A percentile compares a stretch with the other conserved stretches of the same genome.
phyloP scores from a whole-genome alignment of 2,888 invertebrate genomes.

The Altica lythri region DNA sequence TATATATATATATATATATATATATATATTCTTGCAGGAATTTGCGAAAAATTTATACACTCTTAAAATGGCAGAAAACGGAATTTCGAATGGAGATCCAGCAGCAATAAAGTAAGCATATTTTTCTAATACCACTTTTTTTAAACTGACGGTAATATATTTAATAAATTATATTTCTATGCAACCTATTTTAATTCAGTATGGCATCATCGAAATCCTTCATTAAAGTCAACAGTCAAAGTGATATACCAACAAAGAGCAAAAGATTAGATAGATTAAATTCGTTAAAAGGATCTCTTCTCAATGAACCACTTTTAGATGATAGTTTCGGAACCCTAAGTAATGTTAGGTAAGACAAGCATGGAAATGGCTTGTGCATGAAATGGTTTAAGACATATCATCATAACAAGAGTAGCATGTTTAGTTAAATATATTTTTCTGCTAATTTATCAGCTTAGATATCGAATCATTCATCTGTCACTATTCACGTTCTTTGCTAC shows the following conservation, averaged over 20 bases:
- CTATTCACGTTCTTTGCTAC: too few relatives aligned
- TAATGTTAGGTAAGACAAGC: conserved; percentile 73
- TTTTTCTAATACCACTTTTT: not conserved
- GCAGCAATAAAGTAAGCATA: conserved; percentile 61
- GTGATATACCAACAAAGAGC: conserved; percentile 65
- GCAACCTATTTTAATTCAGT: conserved; percentile 51
- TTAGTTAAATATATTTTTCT: too few relatives aligned
- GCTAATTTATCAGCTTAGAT: too few relatives aligned
- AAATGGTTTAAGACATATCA: too few relatives aligned
- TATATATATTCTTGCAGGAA: conserved; percentile 62
- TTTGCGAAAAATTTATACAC: conserved; percentile 78
- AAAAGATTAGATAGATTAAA: conserved; percentile 66
- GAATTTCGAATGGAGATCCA: conserved; percentile 58
- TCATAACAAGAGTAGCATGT: not conserved
- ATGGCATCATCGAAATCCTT: conserved; percentile 84
- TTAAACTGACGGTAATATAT: not conserved
- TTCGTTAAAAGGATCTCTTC: conserved; percentile 72
- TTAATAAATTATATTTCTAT: too few relatives aligned
- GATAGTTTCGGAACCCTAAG: conserved; percentile 90
- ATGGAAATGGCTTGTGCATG: too few relatives aligned
- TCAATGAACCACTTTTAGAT: conserved; percentile 77
- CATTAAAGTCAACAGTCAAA: conserved; percentile 88
- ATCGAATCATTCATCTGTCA: too few relatives aligned
- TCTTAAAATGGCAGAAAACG: conserved; percentile 71
- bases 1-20: too few relatives aligned